Conservation (phyloP, 2,888 invertebrate genomes). For the Agonopterix heracliana region DNA sequence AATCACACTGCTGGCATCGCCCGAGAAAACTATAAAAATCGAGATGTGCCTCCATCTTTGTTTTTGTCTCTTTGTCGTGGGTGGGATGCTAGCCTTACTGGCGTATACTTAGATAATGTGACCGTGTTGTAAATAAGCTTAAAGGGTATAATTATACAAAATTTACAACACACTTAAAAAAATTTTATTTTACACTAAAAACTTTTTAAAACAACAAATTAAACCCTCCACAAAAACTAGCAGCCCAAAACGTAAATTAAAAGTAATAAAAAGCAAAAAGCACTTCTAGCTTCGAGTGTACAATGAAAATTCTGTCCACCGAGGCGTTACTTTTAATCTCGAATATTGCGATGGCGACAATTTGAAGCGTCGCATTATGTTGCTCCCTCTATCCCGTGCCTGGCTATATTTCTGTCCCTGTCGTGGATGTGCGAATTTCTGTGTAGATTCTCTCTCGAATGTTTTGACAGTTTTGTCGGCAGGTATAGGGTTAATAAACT, state of each 20-base stretch:
- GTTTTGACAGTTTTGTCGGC: neutral
- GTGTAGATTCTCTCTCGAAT: neutral
- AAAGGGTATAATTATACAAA: no score
- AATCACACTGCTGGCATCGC: no score
- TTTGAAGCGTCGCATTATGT: slow-evolving; percentile 40
- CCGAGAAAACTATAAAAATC: no score
- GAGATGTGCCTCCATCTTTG: no score
- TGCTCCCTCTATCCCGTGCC: slow-evolving; percentile 23
- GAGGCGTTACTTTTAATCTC: slow-evolving; percentile 71
- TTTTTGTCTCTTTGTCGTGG: no score
- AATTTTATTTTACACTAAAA: no score
- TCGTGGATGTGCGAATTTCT: slow-evolving; percentile 9
- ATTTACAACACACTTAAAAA: neutral
- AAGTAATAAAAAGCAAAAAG: slow-evolving; percentile 4
- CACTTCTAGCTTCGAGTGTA: slow-evolving; percentile 37
- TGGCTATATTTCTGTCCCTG: slow-evolving; percentile 19
- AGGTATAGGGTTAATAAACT: no score
- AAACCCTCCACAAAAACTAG: neutral
- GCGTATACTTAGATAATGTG: no score
- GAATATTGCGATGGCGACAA: slow-evolving; percentile 67
- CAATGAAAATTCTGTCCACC: slow-evolving; percentile 52
- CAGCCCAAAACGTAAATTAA: slow-evolving; percentile 7
- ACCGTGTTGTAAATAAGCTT: no score
- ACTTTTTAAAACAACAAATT: neutral
- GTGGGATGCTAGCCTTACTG: no score